A percentile compares a stretch with the other conserved stretches of the same genome.
Conservation (phyloP, 92 coral and sea anemone species). For the Palythoa heliodiscus region DNA sequence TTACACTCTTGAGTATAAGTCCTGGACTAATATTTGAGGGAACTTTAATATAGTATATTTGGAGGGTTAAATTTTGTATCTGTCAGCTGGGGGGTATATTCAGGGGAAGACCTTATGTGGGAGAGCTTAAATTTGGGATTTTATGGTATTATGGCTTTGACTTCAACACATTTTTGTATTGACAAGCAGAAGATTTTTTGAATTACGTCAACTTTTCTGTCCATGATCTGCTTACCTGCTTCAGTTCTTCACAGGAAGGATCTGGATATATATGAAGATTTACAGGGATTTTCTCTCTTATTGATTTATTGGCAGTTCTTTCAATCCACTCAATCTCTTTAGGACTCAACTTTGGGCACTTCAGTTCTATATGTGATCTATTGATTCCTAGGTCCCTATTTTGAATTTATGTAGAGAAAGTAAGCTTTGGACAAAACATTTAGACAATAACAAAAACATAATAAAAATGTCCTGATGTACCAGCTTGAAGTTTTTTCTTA, state of each 20-base stretch:
- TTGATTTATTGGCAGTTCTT: conserved; percentile 78
- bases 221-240: conserved; percentile 46
- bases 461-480: no score
- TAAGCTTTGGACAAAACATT: not conserved
- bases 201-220: no score
- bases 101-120: no score
- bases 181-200: no score
- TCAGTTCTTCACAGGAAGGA: conserved; percentile 72
- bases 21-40: no score
- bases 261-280: conserved; percentile 88
- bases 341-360: conserved; percentile 71
- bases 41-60: no score
- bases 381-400: conserved; percentile 88
- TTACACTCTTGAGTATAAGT: no score
- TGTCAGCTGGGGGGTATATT: no score
- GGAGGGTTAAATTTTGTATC: no score
- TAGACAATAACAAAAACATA: no score
- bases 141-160: not conserved
- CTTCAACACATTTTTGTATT: not conserved
- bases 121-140: not conserved
- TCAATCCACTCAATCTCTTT: conserved; percentile 89
- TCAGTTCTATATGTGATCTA: conserved; percentile 82
- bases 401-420: not conserved
- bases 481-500: no score
- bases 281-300: conserved; percentile 82